Evolutionary conservation across 2,113 vertebrate species (phyloP).

Genomic region (Melanostigma gelatinosum): DNA sequence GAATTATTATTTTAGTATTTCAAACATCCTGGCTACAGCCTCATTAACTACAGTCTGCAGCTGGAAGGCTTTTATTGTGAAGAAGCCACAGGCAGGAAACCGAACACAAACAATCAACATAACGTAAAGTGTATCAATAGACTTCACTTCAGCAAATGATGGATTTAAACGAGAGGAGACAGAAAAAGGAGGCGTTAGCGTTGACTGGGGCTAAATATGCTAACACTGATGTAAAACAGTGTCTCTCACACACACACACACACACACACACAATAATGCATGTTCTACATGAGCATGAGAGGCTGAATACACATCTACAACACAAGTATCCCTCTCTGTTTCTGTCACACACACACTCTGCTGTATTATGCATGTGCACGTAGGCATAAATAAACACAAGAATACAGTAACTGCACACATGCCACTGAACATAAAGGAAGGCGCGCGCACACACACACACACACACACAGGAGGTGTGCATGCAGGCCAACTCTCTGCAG

Average conservation of each 20-base stretch:
- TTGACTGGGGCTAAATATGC: slow-evolving; percentile 20
- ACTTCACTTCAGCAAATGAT: background rate
- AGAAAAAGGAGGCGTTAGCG: background rate
- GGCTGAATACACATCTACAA: slow-evolving; percentile 28
- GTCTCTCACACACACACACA: slow-evolving; percentile 5
- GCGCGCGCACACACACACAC: slow-evolving; percentile 28
- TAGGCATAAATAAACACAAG: slow-evolving; percentile 67
- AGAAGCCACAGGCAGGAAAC: background rate
- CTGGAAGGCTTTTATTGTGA: slow-evolving; percentile 22
- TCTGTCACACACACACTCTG: slow-evolving; percentile 21
- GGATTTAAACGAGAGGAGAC: background rate
- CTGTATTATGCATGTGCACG: slow-evolving; percentile 75
- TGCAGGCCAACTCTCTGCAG: slow-evolving; percentile 81
- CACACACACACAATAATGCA: slow-evolving; percentile 11
- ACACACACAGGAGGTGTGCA: slow-evolving; percentile 66
- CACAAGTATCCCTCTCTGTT: slow-evolving; percentile 18
- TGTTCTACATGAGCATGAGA: slow-evolving; percentile 42
- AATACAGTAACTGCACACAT: slow-evolving; percentile 66
- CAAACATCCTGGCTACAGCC: background rate
- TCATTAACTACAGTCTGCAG: no score
- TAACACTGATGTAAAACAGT: slow-evolving; percentile 31
- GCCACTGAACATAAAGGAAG: slow-evolving; percentile 61
- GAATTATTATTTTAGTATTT: background rate
- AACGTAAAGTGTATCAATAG: background rate
- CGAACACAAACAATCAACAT: background rate